phyloP scores from a whole-genome alignment of 2,888 invertebrate species.

The Phasia obesa region DNA sequence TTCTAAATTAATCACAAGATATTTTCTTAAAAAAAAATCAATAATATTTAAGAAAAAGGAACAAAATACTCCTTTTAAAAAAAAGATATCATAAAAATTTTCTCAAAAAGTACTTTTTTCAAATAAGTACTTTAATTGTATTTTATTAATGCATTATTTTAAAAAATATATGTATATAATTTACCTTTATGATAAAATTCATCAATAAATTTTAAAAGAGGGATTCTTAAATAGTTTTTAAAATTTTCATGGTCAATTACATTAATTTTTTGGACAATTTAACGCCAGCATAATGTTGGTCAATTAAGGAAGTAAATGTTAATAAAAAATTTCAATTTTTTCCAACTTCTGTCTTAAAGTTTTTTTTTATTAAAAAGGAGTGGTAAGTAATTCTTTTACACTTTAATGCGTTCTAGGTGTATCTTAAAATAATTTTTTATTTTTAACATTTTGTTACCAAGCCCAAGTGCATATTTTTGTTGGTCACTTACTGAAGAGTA shows the following conservation, averaged over 20 bases:
- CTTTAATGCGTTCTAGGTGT: neutral
- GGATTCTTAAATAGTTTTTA: too few species aligned
- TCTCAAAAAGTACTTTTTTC: too few species aligned
- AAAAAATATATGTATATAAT: too few species aligned
- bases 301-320: constrained; percentile 14
- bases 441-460: constrained; percentile 13
- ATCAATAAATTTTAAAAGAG: too few species aligned
- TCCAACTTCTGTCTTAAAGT: neutral
- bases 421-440: neutral
- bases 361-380: constrained; percentile 17
- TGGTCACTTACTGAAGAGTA: constrained; percentile 15
- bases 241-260: neutral
- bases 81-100: too few species aligned
- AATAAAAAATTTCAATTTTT: constrained; percentile 10
- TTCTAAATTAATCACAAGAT: too few species aligned
- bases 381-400: neutral
- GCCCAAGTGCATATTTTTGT: constrained; percentile 17
- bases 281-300: neutral
- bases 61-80: too few species aligned
- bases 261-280: neutral
- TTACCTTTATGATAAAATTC: too few species aligned
- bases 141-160: too few species aligned
- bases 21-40: too few species aligned
- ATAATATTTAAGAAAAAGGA: too few species aligned
- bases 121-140: too few species aligned